A percentile compares a stretch with the other conserved stretches of the same genome.
Conservation (phyloP, 2,888 invertebrate genomes). For the Muscina levida region DNA sequence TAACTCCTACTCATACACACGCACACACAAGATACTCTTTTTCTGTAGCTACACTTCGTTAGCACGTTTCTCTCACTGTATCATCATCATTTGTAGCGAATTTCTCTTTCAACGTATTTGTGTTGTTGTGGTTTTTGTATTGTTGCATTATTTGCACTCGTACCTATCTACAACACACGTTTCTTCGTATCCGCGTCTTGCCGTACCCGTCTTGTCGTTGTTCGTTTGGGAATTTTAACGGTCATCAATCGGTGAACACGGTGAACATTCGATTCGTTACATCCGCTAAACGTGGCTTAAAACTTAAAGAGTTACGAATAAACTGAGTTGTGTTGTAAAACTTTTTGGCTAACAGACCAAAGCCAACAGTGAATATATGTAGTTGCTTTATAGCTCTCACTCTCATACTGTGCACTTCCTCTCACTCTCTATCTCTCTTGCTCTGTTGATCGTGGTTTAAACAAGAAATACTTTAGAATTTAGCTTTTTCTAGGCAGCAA, state of each 20-base stretch:
- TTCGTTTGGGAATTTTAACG: slow-evolving; percentile 52
- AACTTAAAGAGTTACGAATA: slow-evolving; percentile 62
- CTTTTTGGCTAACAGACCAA: slow-evolving; percentile 6
- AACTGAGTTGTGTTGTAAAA: slow-evolving; percentile 56
- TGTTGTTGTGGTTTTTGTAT: slow-evolving; percentile 23
- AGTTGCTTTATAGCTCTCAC: background rate
- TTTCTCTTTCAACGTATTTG: slow-evolving; percentile 14
- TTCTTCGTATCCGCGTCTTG: slow-evolving; percentile 11
- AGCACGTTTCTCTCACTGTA: slow-evolving; percentile 12
- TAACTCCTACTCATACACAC: too few species aligned
- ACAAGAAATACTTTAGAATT: background rate
- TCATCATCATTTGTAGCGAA: background rate
- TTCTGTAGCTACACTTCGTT: too few species aligned
- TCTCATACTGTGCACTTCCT: too few species aligned
- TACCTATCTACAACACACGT: slow-evolving; percentile 24
- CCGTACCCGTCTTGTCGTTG: slow-evolving; percentile 35
- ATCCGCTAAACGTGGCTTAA: slow-evolving; percentile 65
- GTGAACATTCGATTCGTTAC: slow-evolving; percentile 34
- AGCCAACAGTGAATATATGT: too few species aligned
- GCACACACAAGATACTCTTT: too few species aligned
- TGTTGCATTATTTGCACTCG: slow-evolving; percentile 3
- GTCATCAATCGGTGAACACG: slow-evolving; percentile 43
- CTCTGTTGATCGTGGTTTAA: background rate
- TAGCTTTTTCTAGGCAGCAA: background rate
- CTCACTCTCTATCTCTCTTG: background rate